Conservation (phyloP, 2,797 vertebrate genomes). For the Enteromius fasciolatus region DNA sequence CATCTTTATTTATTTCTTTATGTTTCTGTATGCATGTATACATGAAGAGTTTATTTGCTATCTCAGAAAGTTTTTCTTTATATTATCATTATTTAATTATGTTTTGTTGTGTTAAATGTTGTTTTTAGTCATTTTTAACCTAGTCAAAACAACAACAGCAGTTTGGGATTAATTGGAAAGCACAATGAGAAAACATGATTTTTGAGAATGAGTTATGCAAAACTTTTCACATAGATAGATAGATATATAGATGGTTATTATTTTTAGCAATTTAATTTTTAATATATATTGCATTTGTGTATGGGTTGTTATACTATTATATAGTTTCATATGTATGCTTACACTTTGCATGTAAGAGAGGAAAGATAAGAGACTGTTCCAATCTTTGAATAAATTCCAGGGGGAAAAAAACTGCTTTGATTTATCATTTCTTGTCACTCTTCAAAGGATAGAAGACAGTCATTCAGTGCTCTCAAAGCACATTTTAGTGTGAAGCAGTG, state of each 20-base stretch:
- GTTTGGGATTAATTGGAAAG: no score
- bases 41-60: no score
- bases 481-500: conserved; percentile 3
- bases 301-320: neutral
- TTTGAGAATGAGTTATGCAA: no score
- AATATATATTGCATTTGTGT: neutral
- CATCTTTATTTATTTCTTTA: neutral
- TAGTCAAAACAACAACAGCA: no score
- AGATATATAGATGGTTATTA: no score
- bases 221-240: no score
- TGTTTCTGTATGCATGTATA: no score
- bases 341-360: neutral
- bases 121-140: no score
- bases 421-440: neutral
- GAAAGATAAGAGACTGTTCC: neutral
- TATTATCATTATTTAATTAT: no score
- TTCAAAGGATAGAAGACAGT: neutral
- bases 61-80: no score
- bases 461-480: neutral
- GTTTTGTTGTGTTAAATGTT: no score
- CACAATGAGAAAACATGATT: no score
- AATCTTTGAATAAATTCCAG: neutral
- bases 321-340: neutral
- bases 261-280: neutral
- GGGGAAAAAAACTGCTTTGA: neutral